Evolutionary conservation across 2,113 vertebrate genomes (phyloP).

Genomic region (Todiramphus chloris): DNA sequence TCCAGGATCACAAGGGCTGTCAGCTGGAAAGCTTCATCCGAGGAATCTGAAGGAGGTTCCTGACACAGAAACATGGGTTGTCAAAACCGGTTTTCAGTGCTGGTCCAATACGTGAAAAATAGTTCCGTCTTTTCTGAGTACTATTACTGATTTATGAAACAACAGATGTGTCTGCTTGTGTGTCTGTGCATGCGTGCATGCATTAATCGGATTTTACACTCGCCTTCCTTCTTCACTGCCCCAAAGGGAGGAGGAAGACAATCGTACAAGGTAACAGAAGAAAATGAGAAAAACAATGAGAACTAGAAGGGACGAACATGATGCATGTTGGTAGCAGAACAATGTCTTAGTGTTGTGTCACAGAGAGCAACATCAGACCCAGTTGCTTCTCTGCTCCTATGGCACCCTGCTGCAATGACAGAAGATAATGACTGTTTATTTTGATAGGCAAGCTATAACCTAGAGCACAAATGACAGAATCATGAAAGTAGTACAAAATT

Average conservation of each 20-base stretch:
- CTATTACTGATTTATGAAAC: conserved; percentile 39
- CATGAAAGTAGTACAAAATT: background rate
- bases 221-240: background rate
- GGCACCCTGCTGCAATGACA: background rate
- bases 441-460: background rate
- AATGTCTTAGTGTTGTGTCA: background rate
- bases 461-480: background rate
- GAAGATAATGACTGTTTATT: background rate
- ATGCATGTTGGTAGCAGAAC: background rate
- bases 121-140: background rate
- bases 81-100: background rate
- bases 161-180: background rate
- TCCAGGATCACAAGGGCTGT: background rate
- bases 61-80: background rate
- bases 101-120: background rate
- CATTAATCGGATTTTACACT: conserved; percentile 16
- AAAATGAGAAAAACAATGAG: background rate
- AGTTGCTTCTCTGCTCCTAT: background rate
- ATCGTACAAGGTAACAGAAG: background rate
- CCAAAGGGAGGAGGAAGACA: background rate
- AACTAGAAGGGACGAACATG: accelerated
- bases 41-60: background rate
- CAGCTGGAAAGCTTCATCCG: background rate
- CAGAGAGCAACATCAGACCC: background rate
- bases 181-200: background rate